These are phyloP conservation scores for Phyto melanocephala DNA, from an alignment of 2,888 invertebrate species.

Conservation along the genomic window DNA sequence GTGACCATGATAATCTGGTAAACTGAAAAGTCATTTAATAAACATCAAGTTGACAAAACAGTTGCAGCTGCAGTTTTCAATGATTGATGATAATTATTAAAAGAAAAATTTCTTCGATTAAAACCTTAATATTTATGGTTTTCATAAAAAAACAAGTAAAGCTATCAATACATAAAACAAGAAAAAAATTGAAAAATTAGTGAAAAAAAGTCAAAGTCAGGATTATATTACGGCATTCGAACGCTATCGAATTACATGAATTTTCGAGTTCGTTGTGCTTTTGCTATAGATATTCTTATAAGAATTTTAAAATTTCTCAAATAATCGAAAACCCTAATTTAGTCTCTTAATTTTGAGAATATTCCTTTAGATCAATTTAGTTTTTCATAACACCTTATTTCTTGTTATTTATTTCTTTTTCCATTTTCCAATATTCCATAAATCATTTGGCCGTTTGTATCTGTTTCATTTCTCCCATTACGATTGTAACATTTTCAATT, in stretches of 20 bases:
- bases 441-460: conserved; percentile 15
- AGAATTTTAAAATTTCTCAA: too few relatives aligned
- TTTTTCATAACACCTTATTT: too few relatives aligned
- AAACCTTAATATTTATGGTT: background rate
- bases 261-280: too few relatives aligned
- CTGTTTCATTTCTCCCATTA: background rate
- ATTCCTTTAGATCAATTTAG: too few relatives aligned
- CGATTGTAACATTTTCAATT: conserved; percentile 1
- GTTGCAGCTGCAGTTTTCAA: conserved; percentile 42
- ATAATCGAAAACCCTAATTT: too few relatives aligned
- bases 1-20: background rate
- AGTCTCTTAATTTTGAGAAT: too few relatives aligned
- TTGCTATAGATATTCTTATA: too few relatives aligned
- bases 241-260: too few relatives aligned
- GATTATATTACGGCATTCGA: too few relatives aligned
- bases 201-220: background rate
- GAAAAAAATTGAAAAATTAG: background rate
- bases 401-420: background rate
- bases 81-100: conserved; percentile 35
- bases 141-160: background rate
- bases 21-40: conserved; percentile 18
- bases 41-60: conserved; percentile 30
- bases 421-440: background rate
- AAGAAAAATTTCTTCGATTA: background rate
- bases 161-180: background rate